Conservation (phyloP, 2,888 invertebrate genomes). For the Leptura quadrifasciata region DNA sequence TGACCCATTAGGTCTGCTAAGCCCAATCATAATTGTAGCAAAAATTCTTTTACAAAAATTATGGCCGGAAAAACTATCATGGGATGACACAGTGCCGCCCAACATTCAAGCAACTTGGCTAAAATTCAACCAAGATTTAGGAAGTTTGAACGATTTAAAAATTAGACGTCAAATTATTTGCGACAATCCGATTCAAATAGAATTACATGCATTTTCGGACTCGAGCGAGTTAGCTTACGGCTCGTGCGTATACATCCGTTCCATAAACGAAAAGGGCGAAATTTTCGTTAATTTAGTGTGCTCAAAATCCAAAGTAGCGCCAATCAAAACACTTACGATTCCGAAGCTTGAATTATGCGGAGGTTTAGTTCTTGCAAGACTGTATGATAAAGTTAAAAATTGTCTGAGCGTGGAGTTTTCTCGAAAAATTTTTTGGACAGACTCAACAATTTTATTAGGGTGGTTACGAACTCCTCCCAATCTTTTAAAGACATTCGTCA, state of each 20-base stretch:
- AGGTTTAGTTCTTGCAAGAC: neutral
- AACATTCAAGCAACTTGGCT: too few relatives aligned
- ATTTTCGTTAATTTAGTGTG: neutral
- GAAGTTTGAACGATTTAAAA: too few relatives aligned
- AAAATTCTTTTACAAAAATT: too few relatives aligned
- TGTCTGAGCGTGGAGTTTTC: neutral
- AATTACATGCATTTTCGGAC: slow-evolving; percentile 34
- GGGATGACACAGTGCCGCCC: too few relatives aligned
- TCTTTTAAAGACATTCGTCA: slow-evolving; percentile 37
- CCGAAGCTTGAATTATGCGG: neutral
- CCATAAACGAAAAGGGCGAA: neutral
- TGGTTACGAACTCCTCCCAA: neutral
- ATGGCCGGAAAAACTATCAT: too few relatives aligned
- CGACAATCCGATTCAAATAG: neutral
- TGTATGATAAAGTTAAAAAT: neutral
- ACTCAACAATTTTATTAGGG: neutral
- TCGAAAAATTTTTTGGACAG: neutral
- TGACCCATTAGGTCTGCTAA: too few relatives aligned
- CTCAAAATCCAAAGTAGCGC: slow-evolving; percentile 11
- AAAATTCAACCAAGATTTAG: too few relatives aligned
- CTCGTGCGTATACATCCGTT: slow-evolving; percentile 14
- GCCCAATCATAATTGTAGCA: too few relatives aligned
- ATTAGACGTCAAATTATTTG: slow-evolving; percentile 17
- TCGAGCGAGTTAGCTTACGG: slow-evolving; percentile 18
- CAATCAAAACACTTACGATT: neutral